Percentiles rank a stretch among this genome's conserved stretches.
phyloP scores from a whole-genome alignment of 2,797 vertebrate species.

The Moxostoma hubbsi region DNA sequence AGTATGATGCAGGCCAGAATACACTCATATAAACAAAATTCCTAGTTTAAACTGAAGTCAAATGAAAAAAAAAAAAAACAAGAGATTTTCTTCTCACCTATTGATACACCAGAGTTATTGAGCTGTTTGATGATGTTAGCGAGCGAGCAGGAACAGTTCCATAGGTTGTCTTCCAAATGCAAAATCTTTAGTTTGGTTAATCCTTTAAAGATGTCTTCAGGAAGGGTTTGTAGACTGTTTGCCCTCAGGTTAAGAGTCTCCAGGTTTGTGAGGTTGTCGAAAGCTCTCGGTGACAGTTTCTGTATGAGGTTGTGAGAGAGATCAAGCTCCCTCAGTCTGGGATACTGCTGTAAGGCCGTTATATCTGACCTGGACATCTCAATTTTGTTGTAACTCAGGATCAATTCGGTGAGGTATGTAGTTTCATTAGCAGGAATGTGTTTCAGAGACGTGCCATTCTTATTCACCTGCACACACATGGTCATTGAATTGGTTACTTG shows the following conservation, averaged over 20 bases:
- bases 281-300: slow-evolving; percentile 73
- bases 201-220: slow-evolving; percentile 59
- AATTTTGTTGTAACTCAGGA: slow-evolving; percentile 73
- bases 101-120: slow-evolving; percentile 64
- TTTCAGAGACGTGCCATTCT: slow-evolving; percentile 60
- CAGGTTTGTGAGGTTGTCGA: slow-evolving; percentile 74
- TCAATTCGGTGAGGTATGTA: slow-evolving; percentile 68
- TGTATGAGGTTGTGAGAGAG: slow-evolving; percentile 80
- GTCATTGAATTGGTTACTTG: neutral
- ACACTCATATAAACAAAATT: too few relatives aligned
- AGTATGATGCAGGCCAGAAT: neutral
- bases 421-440: slow-evolving; percentile 68
- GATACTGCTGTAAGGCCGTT: slow-evolving; percentile 68
- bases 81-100: slow-evolving; percentile 70
- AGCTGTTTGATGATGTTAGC: slow-evolving; percentile 71
- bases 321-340: slow-evolving; percentile 75
- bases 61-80: neutral
- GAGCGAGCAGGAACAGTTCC: slow-evolving; percentile 83
- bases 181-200: slow-evolving; percentile 65
- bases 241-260: slow-evolving; percentile 70
- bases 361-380: slow-evolving; percentile 67
- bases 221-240: slow-evolving; percentile 68
- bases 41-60: too few relatives aligned
- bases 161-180: slow-evolving; percentile 81
- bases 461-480: slow-evolving; percentile 50